Evolutionary conservation across 2,888 invertebrate species (phyloP).

Genomic region (Tolmerus cingulatus): DNA sequence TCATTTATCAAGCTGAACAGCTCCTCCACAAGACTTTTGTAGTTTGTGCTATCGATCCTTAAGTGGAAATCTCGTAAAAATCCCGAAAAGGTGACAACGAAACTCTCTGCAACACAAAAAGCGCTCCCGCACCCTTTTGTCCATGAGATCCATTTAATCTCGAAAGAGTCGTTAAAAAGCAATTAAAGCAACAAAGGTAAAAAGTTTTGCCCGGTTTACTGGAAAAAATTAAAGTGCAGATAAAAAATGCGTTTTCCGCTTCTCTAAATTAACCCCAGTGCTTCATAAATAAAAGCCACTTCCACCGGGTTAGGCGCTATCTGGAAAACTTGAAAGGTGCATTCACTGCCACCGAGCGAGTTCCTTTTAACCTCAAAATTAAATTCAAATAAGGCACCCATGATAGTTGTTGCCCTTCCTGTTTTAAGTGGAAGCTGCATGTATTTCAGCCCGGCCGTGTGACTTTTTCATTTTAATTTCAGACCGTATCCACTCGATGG

Average conservation of each 20-base stretch:
- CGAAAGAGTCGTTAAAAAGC: conserved; percentile 33
- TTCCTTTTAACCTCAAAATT: conserved; percentile 39
- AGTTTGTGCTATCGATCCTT: conserved; percentile 39
- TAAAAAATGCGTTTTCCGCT: conserved; percentile 14
- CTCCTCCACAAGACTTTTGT: conserved; percentile 30
- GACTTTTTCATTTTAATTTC: conserved; percentile 38
- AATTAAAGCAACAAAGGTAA: conserved; percentile 35
- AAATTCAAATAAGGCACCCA: conserved; percentile 39
- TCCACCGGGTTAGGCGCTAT: conserved; percentile 21
- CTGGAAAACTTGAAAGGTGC: conserved; percentile 36
- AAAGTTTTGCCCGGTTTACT: neutral
- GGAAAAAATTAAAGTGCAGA: conserved; percentile 14
- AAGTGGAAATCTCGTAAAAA: conserved; percentile 19
- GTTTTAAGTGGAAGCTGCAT: conserved; percentile 31
- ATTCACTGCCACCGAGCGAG: conserved; percentile 17
- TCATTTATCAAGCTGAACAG: conserved; percentile 38
- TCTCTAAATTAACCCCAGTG: conserved; percentile 24
- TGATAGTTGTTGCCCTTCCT: conserved; percentile 35
- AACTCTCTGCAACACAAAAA: neutral
- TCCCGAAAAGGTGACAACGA: conserved; percentile 33
- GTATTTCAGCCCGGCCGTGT: conserved; percentile 18
- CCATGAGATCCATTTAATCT: neutral
- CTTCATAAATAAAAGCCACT: conserved; percentile 34
- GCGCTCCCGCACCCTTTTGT: neutral
- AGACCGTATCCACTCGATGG: conserved; percentile 15